Conservation (phyloP, 2,888 invertebrate genomes). For the Leucoptera coffeella region DNA sequence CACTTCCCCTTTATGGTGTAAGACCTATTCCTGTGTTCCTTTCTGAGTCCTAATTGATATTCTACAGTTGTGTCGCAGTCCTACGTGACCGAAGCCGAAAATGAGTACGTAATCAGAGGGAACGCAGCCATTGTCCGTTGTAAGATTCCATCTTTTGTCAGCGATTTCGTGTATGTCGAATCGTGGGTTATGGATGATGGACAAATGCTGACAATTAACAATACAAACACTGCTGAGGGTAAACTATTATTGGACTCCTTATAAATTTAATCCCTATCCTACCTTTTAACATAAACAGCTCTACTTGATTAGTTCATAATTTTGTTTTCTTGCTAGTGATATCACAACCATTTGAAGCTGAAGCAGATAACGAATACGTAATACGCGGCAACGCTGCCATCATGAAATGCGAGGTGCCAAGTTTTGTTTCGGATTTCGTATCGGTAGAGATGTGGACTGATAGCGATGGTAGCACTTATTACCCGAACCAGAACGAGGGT, state of each 20-base stretch:
- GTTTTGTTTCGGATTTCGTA: conserved; percentile 88
- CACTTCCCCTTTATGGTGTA: conserved; percentile 20
- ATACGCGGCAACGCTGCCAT: conserved; percentile 87
- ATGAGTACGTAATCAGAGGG: conserved; percentile 89
- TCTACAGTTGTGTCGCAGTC: conserved; percentile 79
- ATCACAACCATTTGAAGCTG: conserved; percentile 79
- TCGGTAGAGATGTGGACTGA: conserved; percentile 83
- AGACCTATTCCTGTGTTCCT: conserved; percentile 19
- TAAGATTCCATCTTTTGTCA: conserved; percentile 90
- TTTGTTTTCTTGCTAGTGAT: too few relatives aligned
- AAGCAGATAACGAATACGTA: conserved; percentile 88
- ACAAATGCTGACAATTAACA: conserved; percentile 55
- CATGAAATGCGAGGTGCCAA: conserved; percentile 90
- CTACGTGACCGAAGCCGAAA: conserved; percentile 87
- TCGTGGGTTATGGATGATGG: conserved; percentile 78
- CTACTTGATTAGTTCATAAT: too few relatives aligned
- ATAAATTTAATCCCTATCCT: conserved; percentile 3
- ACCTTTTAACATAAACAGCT: conserved; percentile 3
- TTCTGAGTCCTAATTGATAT: conserved; percentile 27
- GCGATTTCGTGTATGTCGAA: conserved; percentile 84
- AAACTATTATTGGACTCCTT: conserved; percentile 13
- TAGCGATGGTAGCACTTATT: conserved; percentile 68
- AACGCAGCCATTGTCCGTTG: conserved; percentile 90
- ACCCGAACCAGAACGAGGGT: conserved; percentile 61
- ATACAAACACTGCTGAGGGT: conserved; percentile 53